Evolutionary conservation across 2,113 vertebrate species (phyloP), one percentile per base, ranked within the genome.

Genomic region (Caranx melampygus): DNA sequence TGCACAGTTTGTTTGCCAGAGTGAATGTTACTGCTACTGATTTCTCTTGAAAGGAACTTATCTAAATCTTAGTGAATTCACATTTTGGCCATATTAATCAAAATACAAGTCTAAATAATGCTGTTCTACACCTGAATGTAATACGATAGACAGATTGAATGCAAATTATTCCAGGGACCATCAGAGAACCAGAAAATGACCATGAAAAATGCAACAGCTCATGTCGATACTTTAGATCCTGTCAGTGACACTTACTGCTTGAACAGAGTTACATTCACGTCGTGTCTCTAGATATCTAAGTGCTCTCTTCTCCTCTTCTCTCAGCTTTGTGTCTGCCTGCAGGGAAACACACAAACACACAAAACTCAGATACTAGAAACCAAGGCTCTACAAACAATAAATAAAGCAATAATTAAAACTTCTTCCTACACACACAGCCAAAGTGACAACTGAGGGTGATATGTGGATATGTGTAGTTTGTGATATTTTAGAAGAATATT

Each of bases 251-350:
- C 97, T 96, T 92, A 99, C 98, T 92, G 97, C 97, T 94, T 98
- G 97, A 92, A 99, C 98, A 84, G 98, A 99, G 89, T 97, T 98
- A 95, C 98, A 99, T 95, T 99, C 98, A 85, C 97, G 96, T 47
- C 97, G 95, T 47, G 97, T 99, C 95, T 99, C 98, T 89, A 99
- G 94, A 90, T 99, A 99, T 52, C 97, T 94, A 74, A 98, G 94
- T 42, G 98, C 98, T 94, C 98, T 95, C 91, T 99, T 98, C 94
- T 99, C 98, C 65, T 99, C 98, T 89, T 99, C 98, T 89, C 97
- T 97, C 93, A 99, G 95, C 95, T 99, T 99, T 84, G 96, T 95
- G 85, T 98, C 98, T 95, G 97, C 98, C 98, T 99, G 85, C 54
- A 83, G 37, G 14, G 3, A 85, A 73, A 71, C 57, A 52, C n/a